phyloP scores from a whole-genome alignment of 2,113 vertebrate genomes.

The Bufo bufo region DNA sequence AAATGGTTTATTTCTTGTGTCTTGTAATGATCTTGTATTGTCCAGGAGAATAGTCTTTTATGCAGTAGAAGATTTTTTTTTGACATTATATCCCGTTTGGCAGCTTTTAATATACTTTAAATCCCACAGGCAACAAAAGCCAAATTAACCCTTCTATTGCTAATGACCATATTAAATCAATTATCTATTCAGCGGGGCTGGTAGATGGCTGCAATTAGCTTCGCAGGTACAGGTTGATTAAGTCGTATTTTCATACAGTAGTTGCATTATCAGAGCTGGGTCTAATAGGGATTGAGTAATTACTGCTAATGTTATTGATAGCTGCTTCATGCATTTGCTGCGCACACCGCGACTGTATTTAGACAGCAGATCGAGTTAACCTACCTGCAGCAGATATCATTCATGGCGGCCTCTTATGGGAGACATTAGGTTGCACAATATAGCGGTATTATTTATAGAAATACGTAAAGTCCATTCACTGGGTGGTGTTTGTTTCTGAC shows the following conservation, averaged over 20 bases:
- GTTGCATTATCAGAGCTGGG: constrained; percentile 16
- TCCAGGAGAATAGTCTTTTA: constrained; percentile 37
- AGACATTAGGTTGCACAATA: neutral
- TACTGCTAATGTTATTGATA: constrained; percentile 40
- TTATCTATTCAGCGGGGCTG: constrained; percentile 52
- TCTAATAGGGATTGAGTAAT: constrained; percentile 41
- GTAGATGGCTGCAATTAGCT: constrained; percentile 46
- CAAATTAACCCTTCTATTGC: constrained; percentile 56
- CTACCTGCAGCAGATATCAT: neutral
- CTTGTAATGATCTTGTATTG: constrained; percentile 51
- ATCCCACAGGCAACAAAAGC: constrained; percentile 20
- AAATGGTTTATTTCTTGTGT: constrained; percentile 31
- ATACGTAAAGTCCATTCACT: neutral
- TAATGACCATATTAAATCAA: constrained; percentile 56
- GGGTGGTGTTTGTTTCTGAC: no score
- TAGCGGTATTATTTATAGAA: constrained; percentile 27
- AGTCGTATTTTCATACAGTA: constrained; percentile 35
- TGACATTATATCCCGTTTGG: constrained; percentile 18
- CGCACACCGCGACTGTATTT: constrained; percentile 3
- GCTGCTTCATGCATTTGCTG: constrained; percentile 3
- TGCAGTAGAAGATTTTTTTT: constrained; percentile 25
- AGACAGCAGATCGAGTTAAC: constrained; percentile 30
- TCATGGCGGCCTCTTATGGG: neutral
- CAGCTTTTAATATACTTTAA: constrained; percentile 48
- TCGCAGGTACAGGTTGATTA: constrained; percentile 52